Percentiles rank a stretch among this genome's conserved stretches.
Evolutionary conservation across 2,797 vertebrate species (phyloP).

Genomic region (Malacoraja senta): DNA sequence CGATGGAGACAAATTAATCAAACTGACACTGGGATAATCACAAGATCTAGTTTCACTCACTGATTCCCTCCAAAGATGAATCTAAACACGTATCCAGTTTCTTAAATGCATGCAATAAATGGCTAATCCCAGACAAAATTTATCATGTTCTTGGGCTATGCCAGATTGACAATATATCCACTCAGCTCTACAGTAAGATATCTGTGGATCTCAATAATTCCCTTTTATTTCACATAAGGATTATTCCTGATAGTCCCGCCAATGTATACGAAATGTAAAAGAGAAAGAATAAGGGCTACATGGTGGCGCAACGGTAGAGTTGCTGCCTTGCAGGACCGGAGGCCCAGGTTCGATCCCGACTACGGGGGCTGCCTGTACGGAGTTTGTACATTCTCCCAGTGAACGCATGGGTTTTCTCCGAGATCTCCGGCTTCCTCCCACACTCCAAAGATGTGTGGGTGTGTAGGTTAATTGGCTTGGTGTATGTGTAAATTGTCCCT

Average conservation of each 20-base stretch:
- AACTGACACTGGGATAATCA: not conserved
- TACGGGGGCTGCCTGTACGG: too few relatives aligned
- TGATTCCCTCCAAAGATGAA: not conserved
- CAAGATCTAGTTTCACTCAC: not conserved
- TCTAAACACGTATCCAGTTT: not conserved
- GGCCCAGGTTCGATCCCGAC: too few relatives aligned
- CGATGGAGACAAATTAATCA: not conserved
- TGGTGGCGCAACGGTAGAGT: too few relatives aligned
- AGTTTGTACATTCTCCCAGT: too few relatives aligned
- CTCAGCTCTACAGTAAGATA: not conserved
- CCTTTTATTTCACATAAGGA: not conserved
- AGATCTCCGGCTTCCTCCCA: too few relatives aligned
- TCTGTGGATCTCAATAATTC: not conserved
- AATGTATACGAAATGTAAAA: not conserved
- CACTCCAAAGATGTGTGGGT: too few relatives aligned
- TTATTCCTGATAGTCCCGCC: not conserved
- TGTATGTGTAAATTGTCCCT: too few relatives aligned
- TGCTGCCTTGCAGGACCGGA: too few relatives aligned
- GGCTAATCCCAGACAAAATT: not conserved
- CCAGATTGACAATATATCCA: not conserved
- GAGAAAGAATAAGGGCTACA: not conserved
- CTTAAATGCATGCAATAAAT: not conserved
- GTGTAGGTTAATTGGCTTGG: too few relatives aligned
- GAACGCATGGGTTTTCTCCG: too few relatives aligned
- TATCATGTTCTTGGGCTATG: not conserved